phyloP scores from a whole-genome alignment of 2,888 invertebrate genomes.

The Andrena dorsata region DNA sequence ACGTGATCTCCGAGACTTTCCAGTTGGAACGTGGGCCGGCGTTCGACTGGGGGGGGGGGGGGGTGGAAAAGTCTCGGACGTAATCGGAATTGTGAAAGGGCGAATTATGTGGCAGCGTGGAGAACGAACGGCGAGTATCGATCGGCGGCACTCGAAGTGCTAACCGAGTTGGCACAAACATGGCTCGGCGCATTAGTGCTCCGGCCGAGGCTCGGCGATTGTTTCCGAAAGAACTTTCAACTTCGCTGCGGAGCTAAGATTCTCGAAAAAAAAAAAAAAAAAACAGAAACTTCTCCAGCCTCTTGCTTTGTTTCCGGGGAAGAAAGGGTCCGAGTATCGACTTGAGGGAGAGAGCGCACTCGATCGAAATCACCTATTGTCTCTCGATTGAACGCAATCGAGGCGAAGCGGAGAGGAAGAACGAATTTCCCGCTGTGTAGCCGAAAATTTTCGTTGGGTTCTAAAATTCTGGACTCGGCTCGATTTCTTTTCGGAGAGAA shows the following conservation, averaged over 20 bases:
- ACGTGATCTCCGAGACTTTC: slow-evolving; percentile 17
- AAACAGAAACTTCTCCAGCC: neutral
- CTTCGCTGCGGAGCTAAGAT: slow-evolving; percentile 12
- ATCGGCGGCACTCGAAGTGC: slow-evolving; percentile 19
- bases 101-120: slow-evolving; percentile 31
- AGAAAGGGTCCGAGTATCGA: neutral
- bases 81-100: slow-evolving; percentile 48
- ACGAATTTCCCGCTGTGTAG: neutral
- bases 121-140: slow-evolving; percentile 33
- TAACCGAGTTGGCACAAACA: slow-evolving; percentile 26
- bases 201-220: neutral
- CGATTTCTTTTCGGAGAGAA: no score
- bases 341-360: neutral
- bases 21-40: neutral
- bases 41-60: no score
- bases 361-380: slow-evolving; percentile 8
- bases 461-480: neutral
- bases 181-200: neutral
- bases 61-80: slow-evolving; percentile 33
- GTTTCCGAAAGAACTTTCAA: slow-evolving; percentile 28
- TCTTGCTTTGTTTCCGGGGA: neutral
- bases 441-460: neutral
- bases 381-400: neutral
- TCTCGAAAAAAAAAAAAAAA: slow-evolving; percentile 31
- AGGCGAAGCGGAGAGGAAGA: neutral